Conservation (phyloP, 2,797 vertebrate species). For the Anguilla marmorata region DNA sequence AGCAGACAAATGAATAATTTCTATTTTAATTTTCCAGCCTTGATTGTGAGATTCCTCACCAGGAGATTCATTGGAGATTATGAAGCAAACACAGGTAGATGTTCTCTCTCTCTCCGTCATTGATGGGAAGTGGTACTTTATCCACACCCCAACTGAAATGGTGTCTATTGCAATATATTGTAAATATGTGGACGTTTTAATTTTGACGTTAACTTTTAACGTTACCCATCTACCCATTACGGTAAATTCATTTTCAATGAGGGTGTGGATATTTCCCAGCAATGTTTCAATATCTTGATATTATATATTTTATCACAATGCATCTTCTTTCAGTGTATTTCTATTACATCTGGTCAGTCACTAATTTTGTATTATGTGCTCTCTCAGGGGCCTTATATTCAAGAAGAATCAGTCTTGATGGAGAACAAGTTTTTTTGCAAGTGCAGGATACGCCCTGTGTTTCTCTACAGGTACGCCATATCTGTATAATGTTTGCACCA, state of each 20-base stretch:
- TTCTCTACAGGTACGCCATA: constrained; percentile 79
- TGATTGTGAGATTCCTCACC: constrained; percentile 89
- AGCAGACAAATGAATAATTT: neutral
- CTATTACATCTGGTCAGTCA: neutral
- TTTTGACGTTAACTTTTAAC: too few species aligned
- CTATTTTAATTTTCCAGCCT: constrained; percentile 67
- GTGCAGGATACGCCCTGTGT: constrained; percentile 92
- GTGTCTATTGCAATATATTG: neutral
- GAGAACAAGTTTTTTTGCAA: constrained; percentile 89
- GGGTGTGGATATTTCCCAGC: too few species aligned
- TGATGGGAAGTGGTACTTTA: neutral
- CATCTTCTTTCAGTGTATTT: neutral
- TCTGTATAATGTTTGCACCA: neutral
- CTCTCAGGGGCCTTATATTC: constrained; percentile 85
- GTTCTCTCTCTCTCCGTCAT: constrained; percentile 4
- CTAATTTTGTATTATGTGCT: neutral
- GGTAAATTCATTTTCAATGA: too few species aligned
- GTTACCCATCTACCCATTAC: too few species aligned
- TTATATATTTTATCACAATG: neutral
- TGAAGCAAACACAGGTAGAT: constrained; percentile 89
- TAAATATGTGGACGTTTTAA: too few species aligned
- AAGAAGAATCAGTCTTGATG: constrained; percentile 86
- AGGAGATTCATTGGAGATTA: constrained; percentile 95
- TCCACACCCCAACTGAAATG: neutral
- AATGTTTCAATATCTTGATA: neutral